A percentile compares a stretch with the other conserved stretches of the same genome.
Evolutionary conservation across 1,140 invertebrate genomes (phyloP).

Genomic region (Aphelenchoides fujianensis): DNA sequence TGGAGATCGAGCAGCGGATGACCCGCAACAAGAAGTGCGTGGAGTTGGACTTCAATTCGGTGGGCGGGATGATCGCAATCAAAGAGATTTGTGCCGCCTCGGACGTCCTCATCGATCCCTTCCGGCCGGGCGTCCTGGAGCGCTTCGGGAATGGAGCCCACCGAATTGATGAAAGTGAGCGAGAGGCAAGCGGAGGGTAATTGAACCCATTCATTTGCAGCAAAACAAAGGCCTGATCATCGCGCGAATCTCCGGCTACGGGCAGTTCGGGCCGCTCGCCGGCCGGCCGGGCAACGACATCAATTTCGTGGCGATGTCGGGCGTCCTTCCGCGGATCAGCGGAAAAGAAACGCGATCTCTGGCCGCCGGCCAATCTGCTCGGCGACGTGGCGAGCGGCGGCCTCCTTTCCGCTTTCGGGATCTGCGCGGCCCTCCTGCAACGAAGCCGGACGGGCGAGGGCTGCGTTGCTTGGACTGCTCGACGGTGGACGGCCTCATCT

Average conservation of each 20-base stretch:
- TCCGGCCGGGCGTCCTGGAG: conserved; percentile 87
- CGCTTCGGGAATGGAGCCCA: conserved; percentile 81
- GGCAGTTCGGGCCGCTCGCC: conserved; percentile 76
- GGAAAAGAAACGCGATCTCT: conserved; percentile 67
- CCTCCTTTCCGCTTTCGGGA: conserved; percentile 83
- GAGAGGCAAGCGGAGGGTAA: neutral
- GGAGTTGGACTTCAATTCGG: conserved; percentile 39
- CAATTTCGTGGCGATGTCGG: conserved; percentile 77
- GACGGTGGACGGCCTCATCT: conserved; percentile 68
- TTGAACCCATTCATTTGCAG: neutral
- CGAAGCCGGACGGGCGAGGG: conserved; percentile 72
- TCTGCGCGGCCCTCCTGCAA: conserved; percentile 80
- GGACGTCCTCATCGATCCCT: conserved; percentile 92
- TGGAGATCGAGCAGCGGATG: conserved; percentile 14
- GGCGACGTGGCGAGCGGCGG: conserved; percentile 95
- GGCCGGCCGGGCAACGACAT: conserved; percentile 91
- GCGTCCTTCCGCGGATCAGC: conserved; percentile 80
- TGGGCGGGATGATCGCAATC: conserved; percentile 25
- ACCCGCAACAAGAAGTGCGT: conserved; percentile 29
- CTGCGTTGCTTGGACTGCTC: conserved; percentile 64
- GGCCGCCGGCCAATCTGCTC: conserved; percentile 80
- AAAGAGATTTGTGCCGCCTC: conserved; percentile 66
- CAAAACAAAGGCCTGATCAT: conserved; percentile 83
- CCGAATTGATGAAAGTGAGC: conserved; percentile 68
- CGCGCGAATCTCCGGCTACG: conserved; percentile 85